Conservation (phyloP, 2,888 invertebrate genomes). For the Melitaea athalia region DNA sequence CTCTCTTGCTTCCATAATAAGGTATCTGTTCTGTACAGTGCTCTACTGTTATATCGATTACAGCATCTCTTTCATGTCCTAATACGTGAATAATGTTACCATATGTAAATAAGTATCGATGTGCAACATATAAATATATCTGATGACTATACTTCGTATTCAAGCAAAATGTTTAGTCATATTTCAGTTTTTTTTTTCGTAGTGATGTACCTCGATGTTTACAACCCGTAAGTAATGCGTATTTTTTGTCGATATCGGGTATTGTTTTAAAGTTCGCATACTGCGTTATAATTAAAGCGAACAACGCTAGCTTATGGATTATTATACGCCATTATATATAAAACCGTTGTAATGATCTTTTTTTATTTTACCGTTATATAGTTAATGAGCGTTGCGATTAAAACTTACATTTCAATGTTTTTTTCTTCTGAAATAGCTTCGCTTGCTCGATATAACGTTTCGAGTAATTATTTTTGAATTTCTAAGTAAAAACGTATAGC, state of each 20-base stretch:
- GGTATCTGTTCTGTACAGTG: constrained; percentile 55
- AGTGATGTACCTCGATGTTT: not conserved
- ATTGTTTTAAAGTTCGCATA: constrained; percentile 23
- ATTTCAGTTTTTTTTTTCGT: constrained; percentile 20
- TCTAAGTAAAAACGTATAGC: not conserved
- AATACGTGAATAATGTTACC: constrained; percentile 4
- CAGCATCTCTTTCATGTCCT: constrained; percentile 24
- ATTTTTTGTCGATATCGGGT: constrained; percentile 8
- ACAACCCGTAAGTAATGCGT: constrained; percentile 8
- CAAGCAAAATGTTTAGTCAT: constrained; percentile 19
- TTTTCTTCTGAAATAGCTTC: constrained; percentile 15
- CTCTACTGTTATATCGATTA: constrained; percentile 24
- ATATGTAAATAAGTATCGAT: not conserved
- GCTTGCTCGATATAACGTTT: constrained; percentile 17
- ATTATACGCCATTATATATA: constrained; percentile 24
- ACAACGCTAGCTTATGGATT: constrained; percentile 15
- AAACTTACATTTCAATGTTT: constrained; percentile 44
- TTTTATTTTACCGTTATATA: constrained; percentile 39
- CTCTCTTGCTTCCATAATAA: constrained; percentile 64
- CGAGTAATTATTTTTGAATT: constrained; percentile 17
- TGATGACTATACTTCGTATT: constrained; percentile 20
- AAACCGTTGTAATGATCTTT: constrained; percentile 29
- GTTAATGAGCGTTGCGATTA: constrained; percentile 46
- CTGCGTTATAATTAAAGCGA: constrained; percentile 16
- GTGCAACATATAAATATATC: constrained; percentile 3